A percentile compares a stretch with the other conserved stretches of the same genome.
phyloP scores from a whole-genome alignment of 2,888 invertebrate genomes.

The Meiosimyza platycephala region DNA sequence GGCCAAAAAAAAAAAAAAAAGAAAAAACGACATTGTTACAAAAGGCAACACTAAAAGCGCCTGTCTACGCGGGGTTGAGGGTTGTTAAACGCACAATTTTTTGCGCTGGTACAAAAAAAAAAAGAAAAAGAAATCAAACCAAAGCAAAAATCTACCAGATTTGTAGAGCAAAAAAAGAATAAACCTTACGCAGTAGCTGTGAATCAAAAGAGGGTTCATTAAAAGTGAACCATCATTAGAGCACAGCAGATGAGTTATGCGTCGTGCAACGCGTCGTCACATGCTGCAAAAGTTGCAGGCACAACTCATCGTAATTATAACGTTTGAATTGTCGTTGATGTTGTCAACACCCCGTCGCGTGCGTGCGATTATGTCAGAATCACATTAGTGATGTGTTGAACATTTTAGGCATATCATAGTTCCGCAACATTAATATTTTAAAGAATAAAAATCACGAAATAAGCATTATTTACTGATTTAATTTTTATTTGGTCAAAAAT shows the following conservation, averaged over 20 bases:
- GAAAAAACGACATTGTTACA: slow-evolving; percentile 4
- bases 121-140: slow-evolving; percentile 13
- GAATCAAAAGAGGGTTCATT: slow-evolving; percentile 27
- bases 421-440: too few species aligned
- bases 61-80: neutral
- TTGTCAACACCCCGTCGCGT: slow-evolving; percentile 48
- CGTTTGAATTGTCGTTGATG: slow-evolving; percentile 46
- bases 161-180: neutral
- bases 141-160: neutral
- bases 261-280: neutral
- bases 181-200: neutral
- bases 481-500: too few species aligned
- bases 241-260: neutral
- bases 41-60: slow-evolving; percentile 8
- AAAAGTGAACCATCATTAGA: slow-evolving; percentile 23
- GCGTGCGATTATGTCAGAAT: neutral
- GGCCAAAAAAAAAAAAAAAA: neutral
- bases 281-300: slow-evolving; percentile 24
- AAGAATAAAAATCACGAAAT: too few species aligned
- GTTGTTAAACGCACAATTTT: slow-evolving; percentile 11
- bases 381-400: too few species aligned
- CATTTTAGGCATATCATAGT: too few species aligned
- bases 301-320: slow-evolving; percentile 46
- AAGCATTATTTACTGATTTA: too few species aligned
- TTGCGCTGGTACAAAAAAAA: neutral